phyloP scores from a whole-genome alignment of 2,113 vertebrate genomes.

The Noctilio leporinus region DNA sequence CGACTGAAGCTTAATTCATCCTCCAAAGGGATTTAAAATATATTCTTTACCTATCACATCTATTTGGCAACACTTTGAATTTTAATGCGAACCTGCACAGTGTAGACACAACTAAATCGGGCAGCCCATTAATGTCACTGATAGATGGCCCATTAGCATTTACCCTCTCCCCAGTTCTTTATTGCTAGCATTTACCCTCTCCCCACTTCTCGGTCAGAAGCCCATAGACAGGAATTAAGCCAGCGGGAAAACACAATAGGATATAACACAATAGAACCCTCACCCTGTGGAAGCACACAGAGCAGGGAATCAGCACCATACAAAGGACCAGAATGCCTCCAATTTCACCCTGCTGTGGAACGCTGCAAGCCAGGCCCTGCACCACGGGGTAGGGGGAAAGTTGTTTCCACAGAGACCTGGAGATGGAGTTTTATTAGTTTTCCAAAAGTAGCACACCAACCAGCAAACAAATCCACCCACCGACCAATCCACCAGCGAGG shows the following conservation, averaged over 20 bases:
- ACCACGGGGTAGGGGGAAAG: background rate
- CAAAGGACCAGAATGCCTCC: constrained; percentile 29
- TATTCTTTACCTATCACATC: constrained; percentile 37
- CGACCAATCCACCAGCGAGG: background rate
- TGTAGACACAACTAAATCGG: constrained; percentile 33
- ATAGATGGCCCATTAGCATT: constrained; percentile 29
- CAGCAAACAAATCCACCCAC: constrained; percentile 11
- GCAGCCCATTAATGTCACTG: constrained; percentile 26
- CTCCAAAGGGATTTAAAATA: constrained; percentile 43
- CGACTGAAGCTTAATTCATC: constrained; percentile 52
- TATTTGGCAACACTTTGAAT: constrained; percentile 62
- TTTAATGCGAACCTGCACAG: constrained; percentile 33
- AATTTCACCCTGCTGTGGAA: constrained; percentile 30
- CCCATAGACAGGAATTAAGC: constrained; percentile 61
- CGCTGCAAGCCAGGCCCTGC: constrained; percentile 40
- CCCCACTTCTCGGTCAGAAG: constrained; percentile 43
- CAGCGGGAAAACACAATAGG: constrained; percentile 62
- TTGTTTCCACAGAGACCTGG: constrained; percentile 19
- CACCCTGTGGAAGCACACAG: constrained; percentile 40
- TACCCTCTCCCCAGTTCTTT: constrained; percentile 36
- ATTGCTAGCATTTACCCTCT: constrained; percentile 45
- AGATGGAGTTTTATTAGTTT: constrained; percentile 16
- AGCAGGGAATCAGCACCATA: constrained; percentile 19
- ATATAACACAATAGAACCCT: constrained; percentile 53
- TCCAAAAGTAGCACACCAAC: constrained; percentile 18